Base-by-base conservation (phyloP, 2,888 invertebrate species). In the Drosophila seclusa region DNA sequence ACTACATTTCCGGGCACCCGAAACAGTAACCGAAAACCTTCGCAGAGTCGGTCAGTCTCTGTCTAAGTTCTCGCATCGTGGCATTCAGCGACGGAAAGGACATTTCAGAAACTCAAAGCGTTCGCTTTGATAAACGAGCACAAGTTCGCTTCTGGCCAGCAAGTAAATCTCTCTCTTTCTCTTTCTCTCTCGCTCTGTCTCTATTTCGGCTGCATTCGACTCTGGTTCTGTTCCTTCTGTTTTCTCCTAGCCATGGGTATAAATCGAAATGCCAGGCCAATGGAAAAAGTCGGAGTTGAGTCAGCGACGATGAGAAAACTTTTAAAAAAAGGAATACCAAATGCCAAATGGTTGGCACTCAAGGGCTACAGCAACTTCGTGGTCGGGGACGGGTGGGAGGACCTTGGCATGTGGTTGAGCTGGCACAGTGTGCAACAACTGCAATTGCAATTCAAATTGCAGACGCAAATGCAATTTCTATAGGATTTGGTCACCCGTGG, bases 31-130 rank as follows among this genome's bases (percentile, higher is more conserved):
- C 60, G 68, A 45, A 59, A 45, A 32, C 62, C 40, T 50, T 32
- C 4, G n/a, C 52, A 2, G 10, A 18, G 21, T 32, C n/a, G 21
- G 54, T 21, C n/a, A 13, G 2, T 1, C 34, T 27, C 18, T 36
- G 18, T 21, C 24, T 53, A 21, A 61, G 34, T 54, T 53, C 66
- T 40, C 55, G 60, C 64, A 68, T 77, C 60, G 50, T 68, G 59
- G 50, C 38, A 75, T 74, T 68, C 62, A 58, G 58, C 29, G 52
- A 67, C 84, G 90, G 89, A 88, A 90, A 86, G 73, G 89, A 88
- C 90, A 90, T 88, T 85, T 83, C 83, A 74, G 66, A 88, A 85
- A 83, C 90, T 88, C 87, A 85, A 88, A 85, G 89, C 90, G 85
- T 68, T 78, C 87, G 87, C 89, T 85, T 85, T 85, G 85, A 85